These are phyloP conservation scores for Torymus aiolomorphi DNA, from an alignment of 2,888 invertebrate species.

Conservation along the genomic window DNA sequence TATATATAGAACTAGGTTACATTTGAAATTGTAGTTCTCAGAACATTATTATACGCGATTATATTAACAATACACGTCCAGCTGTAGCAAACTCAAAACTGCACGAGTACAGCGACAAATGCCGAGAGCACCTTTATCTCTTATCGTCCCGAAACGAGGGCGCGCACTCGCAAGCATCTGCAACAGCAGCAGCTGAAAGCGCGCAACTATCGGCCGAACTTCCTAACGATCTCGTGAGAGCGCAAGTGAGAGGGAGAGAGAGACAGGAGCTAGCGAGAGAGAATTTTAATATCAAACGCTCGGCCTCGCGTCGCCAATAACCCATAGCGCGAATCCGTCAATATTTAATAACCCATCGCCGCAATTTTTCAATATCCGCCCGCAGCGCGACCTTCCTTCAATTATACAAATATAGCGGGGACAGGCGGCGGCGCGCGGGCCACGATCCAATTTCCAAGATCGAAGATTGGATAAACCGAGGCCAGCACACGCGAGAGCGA, in stretches of 20 bases:
- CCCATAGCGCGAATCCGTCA: constrained; percentile 17
- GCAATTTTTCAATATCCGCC: constrained; percentile 53
- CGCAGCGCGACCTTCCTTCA: constrained; percentile 5
- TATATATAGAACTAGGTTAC: no score
- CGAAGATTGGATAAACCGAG: constrained; percentile 34
- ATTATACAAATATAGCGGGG: constrained; percentile 40
- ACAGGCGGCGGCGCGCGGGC: background rate
- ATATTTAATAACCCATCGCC: constrained; percentile 53
- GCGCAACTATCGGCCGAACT: constrained; percentile 20
- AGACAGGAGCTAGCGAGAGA: background rate
- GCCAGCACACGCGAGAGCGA: background rate
- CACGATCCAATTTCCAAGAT: constrained; percentile 41
- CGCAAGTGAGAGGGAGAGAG: background rate
- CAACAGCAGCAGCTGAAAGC: background rate
- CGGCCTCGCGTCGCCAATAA: background rate
- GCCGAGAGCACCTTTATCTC: background rate
- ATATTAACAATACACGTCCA: background rate
- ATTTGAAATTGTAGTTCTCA: no score
- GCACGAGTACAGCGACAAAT: background rate
- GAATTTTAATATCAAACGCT: constrained; percentile 41
- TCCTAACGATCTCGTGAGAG: constrained; percentile 22
- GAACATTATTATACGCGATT: no score
- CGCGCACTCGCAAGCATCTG: background rate
- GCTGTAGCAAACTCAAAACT: background rate
- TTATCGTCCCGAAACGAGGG: background rate